Evolutionary conservation across 2,113 vertebrate genomes (phyloP).

Genomic region (Sinocyclocheilus maitianheensis): DNA sequence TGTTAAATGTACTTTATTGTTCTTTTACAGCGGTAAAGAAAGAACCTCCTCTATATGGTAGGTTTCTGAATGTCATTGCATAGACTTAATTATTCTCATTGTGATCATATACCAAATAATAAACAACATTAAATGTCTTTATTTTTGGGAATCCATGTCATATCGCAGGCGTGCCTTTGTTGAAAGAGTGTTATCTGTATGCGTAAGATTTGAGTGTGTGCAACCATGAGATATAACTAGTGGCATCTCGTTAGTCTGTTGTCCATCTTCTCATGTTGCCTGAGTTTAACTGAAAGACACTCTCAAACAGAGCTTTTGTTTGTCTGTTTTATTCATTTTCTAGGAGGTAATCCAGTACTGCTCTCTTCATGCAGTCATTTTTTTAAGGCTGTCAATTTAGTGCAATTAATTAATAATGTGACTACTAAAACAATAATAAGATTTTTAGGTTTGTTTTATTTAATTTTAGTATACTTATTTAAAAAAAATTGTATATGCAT

Average conservation of each 20-base stretch:
- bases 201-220: not conserved
- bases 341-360: not conserved
- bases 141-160: slow-evolving; percentile 22
- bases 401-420: not conserved
- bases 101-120: slow-evolving; percentile 25
- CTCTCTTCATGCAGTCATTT: not conserved
- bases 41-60: slow-evolving; percentile 80
- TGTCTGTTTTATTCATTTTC: not conserved
- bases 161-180: not conserved
- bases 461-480: no score
- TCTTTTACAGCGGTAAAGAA: slow-evolving; percentile 80
- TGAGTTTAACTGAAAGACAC: not conserved
- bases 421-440: no score
- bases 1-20: slow-evolving; percentile 61
- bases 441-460: no score
- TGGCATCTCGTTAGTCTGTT: not conserved
- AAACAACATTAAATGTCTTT: slow-evolving; percentile 1
- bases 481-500: not conserved
- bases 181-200: slow-evolving; percentile 4
- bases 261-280: slow-evolving; percentile 8
- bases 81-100: slow-evolving; percentile 36
- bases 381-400: not conserved
- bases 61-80: slow-evolving; percentile 66
- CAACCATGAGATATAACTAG: not conserved
- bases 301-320: slow-evolving; percentile 1